Base-by-base conservation (phyloP, 2,797 vertebrate genomes). In the Monodelphis domestica region DNA sequence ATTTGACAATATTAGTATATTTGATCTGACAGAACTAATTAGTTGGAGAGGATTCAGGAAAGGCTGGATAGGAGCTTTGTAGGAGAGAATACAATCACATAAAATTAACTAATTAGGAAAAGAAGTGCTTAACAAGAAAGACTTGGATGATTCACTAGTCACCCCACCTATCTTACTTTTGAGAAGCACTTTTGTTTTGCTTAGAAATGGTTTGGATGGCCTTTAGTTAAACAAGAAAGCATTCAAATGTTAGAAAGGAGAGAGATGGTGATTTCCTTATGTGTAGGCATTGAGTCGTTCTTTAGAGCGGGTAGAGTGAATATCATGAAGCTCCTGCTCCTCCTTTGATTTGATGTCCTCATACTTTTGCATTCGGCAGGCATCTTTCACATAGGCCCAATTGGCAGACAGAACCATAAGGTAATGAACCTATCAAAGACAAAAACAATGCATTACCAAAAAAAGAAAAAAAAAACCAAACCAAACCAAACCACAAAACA, bases 261-360 rank as follows among this genome's bases (percentile, higher is more conserved):
- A 93, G 96, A 57, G 21, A 14, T 50, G 91, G 93, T 95, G 84
- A 90, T 95, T 93, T 90, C 95, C 94, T 99, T 99, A 99, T 99
- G 99, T 99, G 98, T 99, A 99, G 54, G 99, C 99, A 5, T 99
- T 99, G 96, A 99, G 99, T 90, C 99, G 98, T 99, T 99, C 99
- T 99, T 99, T 99, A 98, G 99, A 99, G 98, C 99, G 99, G 91
- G 99, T 99, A 90, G 99, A 99, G 98, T 99, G 99, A 98, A 99
- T 99, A 97, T 99, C 99, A 0, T 99, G 99, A 91, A 99, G 99
- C 98, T 99, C 99, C 98, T 99, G 99, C 94, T 99, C 99, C 97
- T 99, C 99, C 99, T 99, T 99, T 10, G 99, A 99, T 97, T 99
- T 99, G 98, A 99, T 99, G 98, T 99, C 99, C 97, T 99, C 99